Base-by-base conservation (phyloP, 2,113 vertebrate species). In the Microtus richardsoni region DNA sequence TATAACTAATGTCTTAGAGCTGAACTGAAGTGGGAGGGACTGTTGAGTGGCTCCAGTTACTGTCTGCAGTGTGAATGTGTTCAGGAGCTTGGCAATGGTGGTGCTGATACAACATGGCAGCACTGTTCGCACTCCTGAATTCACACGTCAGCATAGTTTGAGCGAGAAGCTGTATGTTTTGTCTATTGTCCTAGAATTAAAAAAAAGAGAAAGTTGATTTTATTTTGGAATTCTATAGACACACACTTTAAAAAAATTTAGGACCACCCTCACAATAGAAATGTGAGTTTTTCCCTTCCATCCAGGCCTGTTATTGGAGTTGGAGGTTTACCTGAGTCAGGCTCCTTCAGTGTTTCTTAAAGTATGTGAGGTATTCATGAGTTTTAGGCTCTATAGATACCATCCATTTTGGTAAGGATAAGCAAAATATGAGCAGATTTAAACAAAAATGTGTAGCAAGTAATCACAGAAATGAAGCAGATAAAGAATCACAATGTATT, bases 361-460 rank as follows among this genome's bases (percentile, higher is more conserved):
- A 88, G 17, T 88, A 3, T 68, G 17, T 39, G 4, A 75, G 52
- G 5, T 84, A 41, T 60, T 79, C 30, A 68, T 97, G 13, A 89
- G 28, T 80, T 91, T 95, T 93, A 88, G 39, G 24, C 92, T 28
- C n/a, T 84, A 30, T 71, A 36, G 58, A 54, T 85, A 60, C 91
- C 91, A 88, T 84, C 93, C 41, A 41, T 75, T 86, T 82, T 83
- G 64, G 52, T 70, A 49, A 77, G 4, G n/a, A 39, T 68, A 84
- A 92, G 71, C 14, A 36, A 64, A 89, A 93, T 58, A 60, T 62
- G n/a, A 84, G 16, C 44, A 90, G 14, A 41, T 93, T 85, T 84
- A 95, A 77, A 88, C 74, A 96, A 66, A 91, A 73, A 49, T 89
- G 44, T 78, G 41, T 90, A 89, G 54, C 52, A 88, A 52, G 92